Percentiles rank a stretch among this genome's conserved stretches.
Evolutionary conservation across 2,113 vertebrate genomes (phyloP).

Genomic region (Mionectes macconnelli): DNA sequence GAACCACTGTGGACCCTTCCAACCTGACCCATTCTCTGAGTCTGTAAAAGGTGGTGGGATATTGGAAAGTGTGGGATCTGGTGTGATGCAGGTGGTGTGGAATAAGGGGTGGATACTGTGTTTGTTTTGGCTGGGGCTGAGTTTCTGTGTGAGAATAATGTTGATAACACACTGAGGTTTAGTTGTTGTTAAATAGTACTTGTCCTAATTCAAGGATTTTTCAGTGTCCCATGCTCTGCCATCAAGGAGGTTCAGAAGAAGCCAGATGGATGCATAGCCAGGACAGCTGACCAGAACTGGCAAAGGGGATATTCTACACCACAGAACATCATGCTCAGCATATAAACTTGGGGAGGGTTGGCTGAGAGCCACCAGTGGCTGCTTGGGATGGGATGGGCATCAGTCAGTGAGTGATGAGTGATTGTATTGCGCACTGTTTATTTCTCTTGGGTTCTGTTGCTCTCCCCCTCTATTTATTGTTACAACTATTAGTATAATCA

Average conservation of each 20-base stretch:
- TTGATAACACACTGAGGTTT: neutral
- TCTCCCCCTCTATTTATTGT: neutral
- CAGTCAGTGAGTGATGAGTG: too few relatives aligned
- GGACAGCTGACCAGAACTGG: neutral
- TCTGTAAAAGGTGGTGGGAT: neutral
- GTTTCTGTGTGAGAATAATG: neutral
- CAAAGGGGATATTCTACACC: neutral
- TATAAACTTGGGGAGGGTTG: neutral
- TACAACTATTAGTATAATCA: neutral
- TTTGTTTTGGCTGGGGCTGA: neutral
- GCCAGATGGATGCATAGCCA: neutral
- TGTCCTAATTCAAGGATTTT: neutral
- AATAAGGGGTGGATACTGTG: neutral
- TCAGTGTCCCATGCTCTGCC: neutral
- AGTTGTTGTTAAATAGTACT: neutral
- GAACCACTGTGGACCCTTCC: neutral
- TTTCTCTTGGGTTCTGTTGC: neutral
- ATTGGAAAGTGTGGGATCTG: neutral
- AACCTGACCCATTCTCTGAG: neutral
- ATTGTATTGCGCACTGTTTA: neutral
- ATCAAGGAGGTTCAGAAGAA: neutral
- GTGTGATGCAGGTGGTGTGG: neutral
- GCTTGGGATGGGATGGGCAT: neutral
- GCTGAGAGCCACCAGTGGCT: neutral
- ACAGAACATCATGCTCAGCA: rapidly evolving